Percentiles rank a stretch among this genome's conserved stretches.
phyloP scores from a whole-genome alignment of 2,888 invertebrate species.

The Maniola hyperantus region DNA sequence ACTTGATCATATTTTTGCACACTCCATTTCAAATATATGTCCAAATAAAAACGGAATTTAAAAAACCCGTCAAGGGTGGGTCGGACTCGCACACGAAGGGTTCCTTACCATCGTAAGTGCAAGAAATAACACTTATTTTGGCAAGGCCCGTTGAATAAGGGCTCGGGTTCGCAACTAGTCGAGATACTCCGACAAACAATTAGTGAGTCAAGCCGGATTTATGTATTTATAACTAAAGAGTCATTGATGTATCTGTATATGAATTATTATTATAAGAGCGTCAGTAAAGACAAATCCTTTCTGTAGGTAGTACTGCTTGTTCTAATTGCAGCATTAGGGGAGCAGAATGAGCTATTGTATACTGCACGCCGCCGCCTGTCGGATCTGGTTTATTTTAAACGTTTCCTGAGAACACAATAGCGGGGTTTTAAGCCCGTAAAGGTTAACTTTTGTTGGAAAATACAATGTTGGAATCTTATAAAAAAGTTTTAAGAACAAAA shows the following conservation, averaged over 20 bases:
- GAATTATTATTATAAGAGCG: slow-evolving; percentile 38
- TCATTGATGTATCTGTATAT: neutral
- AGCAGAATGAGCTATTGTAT: slow-evolving; percentile 69
- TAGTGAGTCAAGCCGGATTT: too few species aligned
- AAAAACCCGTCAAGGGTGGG: too few species aligned
- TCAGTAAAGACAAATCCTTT: slow-evolving; percentile 73
- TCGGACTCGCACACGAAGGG: too few species aligned
- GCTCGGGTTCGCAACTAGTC: too few species aligned
- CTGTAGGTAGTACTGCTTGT: slow-evolving; percentile 62
- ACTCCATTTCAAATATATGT: too few species aligned
- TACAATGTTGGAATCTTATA: slow-evolving; percentile 36
- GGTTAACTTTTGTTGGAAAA: slow-evolving; percentile 51
- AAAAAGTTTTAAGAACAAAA: slow-evolving; percentile 19
- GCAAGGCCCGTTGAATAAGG: too few species aligned
- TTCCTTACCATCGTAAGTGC: too few species aligned
- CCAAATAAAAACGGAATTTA: too few species aligned
- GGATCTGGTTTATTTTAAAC: slow-evolving; percentile 67
- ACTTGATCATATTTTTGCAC: too few species aligned
- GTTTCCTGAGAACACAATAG: slow-evolving; percentile 56
- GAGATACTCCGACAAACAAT: too few species aligned
- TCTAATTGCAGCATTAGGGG: slow-evolving; percentile 74
- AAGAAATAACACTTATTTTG: too few species aligned
- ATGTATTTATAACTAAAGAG: neutral
- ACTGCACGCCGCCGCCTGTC: slow-evolving; percentile 47
- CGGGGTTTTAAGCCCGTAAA: slow-evolving; percentile 46